Evolutionary conservation across 2,113 vertebrate species (phyloP).

Genomic region (Carassius gibelio): DNA sequence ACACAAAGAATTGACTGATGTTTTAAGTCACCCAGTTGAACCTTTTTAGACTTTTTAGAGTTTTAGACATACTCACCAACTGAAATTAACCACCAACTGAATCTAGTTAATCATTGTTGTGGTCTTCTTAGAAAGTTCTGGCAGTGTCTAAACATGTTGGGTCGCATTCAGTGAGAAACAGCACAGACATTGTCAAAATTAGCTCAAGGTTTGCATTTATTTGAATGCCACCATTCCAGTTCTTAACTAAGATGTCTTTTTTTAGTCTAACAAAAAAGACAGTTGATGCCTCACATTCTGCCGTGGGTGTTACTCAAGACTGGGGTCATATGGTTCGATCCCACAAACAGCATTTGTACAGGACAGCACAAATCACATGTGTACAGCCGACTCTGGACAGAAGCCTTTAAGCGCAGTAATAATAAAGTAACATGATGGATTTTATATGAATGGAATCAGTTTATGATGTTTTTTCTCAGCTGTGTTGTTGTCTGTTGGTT

Average conservation of each 20-base stretch:
- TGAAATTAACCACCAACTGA: neutral
- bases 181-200: neutral
- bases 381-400: neutral
- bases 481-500: conserved; percentile 13
- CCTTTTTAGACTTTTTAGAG: neutral
- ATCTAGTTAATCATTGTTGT: too few species aligned
- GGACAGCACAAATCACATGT: neutral
- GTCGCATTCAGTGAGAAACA: neutral
- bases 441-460: neutral
- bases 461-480: neutral
- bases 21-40: neutral
- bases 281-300: neutral
- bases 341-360: neutral
- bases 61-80: neutral
- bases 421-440: neutral
- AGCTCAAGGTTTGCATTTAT: neutral
- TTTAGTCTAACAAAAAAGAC: neutral
- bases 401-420: neutral
- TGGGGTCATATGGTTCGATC: neutral
- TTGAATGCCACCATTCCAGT: neutral
- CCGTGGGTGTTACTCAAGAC: neutral
- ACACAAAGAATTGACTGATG: neutral
- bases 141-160: too few species aligned
- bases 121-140: too few species aligned
- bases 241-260: neutral